A percentile compares a stretch with the other conserved stretches of the same genome.
Evolutionary conservation across 2,888 invertebrate genomes (phyloP).

Genomic region (Tubulanus polymorphus): DNA sequence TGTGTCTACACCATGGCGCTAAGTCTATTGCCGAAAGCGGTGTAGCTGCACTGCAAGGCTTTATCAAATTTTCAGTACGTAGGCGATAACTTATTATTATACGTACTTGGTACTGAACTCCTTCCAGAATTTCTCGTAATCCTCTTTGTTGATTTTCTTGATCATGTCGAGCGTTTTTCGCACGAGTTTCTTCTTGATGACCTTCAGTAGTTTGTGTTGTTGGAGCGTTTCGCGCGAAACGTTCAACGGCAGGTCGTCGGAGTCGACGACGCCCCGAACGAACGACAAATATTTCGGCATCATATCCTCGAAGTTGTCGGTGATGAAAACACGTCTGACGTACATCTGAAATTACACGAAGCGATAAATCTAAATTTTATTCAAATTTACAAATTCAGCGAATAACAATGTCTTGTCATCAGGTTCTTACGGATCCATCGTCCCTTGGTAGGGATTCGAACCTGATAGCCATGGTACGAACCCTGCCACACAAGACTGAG

Average conservation of each 20-base stretch:
- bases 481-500: too few species aligned
- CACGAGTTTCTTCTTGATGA: constrained; percentile 97
- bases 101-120: constrained; percentile 93
- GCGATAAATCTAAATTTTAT: too few species aligned
- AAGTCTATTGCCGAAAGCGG: too few species aligned
- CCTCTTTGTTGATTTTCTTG: constrained; percentile 86
- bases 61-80: too few species aligned
- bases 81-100: too few species aligned
- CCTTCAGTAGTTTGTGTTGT: constrained; percentile 97
- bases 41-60: too few species aligned
- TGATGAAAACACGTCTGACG: constrained; percentile 97
- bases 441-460: too few species aligned
- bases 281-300: constrained; percentile 97
- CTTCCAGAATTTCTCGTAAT: constrained; percentile 94
- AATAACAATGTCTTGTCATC: too few species aligned
- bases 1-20: too few species aligned
- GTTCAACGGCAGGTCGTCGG: constrained; percentile 96
- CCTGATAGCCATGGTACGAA: too few species aligned
- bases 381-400: too few species aligned
- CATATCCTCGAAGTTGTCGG: constrained; percentile 99
- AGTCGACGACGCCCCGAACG: constrained; percentile 95
- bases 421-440: too few species aligned
- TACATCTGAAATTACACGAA: constrained; percentile 63
- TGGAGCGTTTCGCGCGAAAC: constrained; percentile 97
- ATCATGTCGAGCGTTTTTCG: constrained; percentile 97